phyloP scores from a whole-genome alignment of 2,888 invertebrate species.

The Xanthostigma xanthostigma region DNA sequence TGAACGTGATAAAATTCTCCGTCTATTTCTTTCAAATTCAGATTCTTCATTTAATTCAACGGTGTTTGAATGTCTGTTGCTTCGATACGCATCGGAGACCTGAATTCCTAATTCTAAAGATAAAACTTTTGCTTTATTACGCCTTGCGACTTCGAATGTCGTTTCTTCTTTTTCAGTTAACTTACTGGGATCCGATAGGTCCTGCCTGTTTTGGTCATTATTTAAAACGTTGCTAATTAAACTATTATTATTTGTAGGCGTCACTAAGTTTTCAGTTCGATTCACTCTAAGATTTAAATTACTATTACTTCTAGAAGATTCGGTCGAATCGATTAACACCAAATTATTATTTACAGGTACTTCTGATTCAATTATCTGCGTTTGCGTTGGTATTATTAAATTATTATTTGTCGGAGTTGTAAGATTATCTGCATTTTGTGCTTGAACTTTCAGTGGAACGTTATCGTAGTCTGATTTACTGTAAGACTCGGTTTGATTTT shows the following conservation, averaged over 20 bases:
- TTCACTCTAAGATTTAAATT: neutral
- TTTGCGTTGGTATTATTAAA: neutral
- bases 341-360: neutral
- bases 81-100: no score
- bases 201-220: no score
- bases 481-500: constrained; percentile 26
- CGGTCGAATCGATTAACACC: neutral
- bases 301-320: no score
- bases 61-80: no score
- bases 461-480: constrained; percentile 15
- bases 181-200: no score
- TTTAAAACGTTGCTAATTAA: no score
- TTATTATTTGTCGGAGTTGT: constrained; percentile 2
- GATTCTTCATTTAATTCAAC: no score
- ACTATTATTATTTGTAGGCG: no score
- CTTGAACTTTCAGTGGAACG: neutral
- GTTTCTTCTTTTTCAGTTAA: no score
- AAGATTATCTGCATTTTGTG: neutral
- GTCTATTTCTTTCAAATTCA: no score
- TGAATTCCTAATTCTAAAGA: constrained; percentile 30
- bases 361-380: neutral
- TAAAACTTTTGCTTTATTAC: constrained; percentile 37
- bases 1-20: no score
- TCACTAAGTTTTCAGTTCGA: no score
- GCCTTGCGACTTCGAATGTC: constrained; percentile 26